These are phyloP conservation scores for Phengaris arion DNA, from an alignment of 2,888 invertebrate genomes.

Conservation along the genomic window DNA sequence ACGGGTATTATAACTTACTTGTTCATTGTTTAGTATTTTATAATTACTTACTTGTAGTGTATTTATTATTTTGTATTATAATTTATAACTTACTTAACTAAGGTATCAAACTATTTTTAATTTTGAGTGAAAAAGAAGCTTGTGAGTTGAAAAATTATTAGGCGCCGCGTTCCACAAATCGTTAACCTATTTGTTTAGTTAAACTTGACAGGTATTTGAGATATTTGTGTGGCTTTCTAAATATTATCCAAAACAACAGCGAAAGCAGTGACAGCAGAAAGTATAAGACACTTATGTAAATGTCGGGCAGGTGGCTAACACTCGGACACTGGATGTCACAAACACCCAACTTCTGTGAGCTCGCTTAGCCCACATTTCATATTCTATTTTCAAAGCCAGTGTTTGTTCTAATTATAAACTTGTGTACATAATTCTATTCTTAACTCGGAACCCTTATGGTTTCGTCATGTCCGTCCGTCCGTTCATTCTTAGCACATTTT, in stretches of 20 bases:
- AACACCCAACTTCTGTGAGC: constrained; percentile 9
- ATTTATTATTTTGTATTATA: not conserved
- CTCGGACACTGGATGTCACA: constrained; percentile 16
- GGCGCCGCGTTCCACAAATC: too few relatives aligned
- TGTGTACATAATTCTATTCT: not conserved
- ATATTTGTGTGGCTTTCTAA: not conserved
- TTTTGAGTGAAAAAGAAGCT: too few relatives aligned
- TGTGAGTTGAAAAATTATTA: too few relatives aligned
- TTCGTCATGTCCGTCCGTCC: constrained; percentile 3
- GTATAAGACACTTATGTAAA: constrained; percentile 16
- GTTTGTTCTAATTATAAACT: constrained; percentile 21
- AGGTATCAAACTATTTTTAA: not conserved
- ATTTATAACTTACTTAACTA: not conserved
- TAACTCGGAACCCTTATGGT: not conserved
- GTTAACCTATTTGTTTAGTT: too few relatives aligned
- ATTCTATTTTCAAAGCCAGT: constrained; percentile 4
- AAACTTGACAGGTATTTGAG: not conserved
- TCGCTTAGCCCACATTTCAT: constrained; percentile 20
- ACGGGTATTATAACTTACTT: constrained; percentile 17
- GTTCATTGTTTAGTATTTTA: not conserved
- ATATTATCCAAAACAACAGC: not conserved
- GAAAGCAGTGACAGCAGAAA: not conserved
- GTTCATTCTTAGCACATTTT: not conserved
- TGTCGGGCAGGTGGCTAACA: constrained; percentile 4
- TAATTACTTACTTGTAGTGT: not conserved